phyloP scores from a whole-genome alignment of 2,888 invertebrate species.

The Apamea anceps region DNA sequence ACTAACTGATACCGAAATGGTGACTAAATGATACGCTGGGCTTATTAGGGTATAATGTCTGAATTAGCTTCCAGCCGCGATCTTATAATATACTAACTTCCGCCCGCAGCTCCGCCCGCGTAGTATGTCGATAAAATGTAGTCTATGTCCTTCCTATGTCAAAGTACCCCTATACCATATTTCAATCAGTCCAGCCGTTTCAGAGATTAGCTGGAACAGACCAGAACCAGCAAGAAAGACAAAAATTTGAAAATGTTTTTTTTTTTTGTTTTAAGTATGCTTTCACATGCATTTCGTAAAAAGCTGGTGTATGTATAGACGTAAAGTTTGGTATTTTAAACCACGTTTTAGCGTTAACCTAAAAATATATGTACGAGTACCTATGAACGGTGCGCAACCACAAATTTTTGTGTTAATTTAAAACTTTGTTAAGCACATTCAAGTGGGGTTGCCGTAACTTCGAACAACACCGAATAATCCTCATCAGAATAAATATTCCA shows the following conservation, averaged over 20 bases:
- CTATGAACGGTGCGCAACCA: neutral
- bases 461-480: constrained; percentile 46
- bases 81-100: neutral
- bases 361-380: neutral
- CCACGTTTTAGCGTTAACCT: neutral
- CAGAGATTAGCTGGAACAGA: no score
- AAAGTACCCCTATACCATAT: no score
- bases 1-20: neutral
- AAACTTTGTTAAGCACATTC: constrained; percentile 38
- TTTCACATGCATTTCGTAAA: no score
- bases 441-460: constrained; percentile 28
- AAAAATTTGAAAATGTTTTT: no score
- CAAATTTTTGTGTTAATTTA: constrained; percentile 20
- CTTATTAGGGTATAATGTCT: neutral
- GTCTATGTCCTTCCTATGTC: no score
- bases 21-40: neutral
- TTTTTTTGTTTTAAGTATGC: no score
- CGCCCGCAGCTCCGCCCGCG: no score
- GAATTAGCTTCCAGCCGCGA: neutral
- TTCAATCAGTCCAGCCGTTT: no score
- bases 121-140: no score
- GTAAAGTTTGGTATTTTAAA: neutral
- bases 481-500: constrained; percentile 55
- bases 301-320: no score
- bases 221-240: no score